Percentiles rank a stretch among this genome's conserved stretches.
phyloP scores from a whole-genome alignment of 53 echinoderm and acorn worm genomes.

The Actinopyga echinites region DNA sequence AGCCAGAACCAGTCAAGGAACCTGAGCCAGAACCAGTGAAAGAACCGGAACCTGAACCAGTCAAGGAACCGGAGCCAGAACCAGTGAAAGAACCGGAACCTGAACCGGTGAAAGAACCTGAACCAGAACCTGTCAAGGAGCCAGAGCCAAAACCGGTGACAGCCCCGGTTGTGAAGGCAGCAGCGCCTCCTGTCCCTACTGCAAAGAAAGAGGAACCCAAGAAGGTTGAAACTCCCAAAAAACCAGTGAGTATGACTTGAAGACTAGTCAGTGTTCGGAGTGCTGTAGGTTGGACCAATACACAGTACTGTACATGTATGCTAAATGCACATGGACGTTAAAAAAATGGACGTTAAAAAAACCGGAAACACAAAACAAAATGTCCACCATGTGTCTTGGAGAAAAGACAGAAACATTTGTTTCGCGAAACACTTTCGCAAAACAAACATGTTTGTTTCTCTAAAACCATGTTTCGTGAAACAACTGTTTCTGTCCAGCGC shows the following conservation, averaged over 20 bases:
- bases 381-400: too few species aligned
- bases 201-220: conserved; percentile 19
- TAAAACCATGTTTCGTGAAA: too few species aligned
- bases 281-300: too few species aligned
- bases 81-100: conserved; percentile 46
- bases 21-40: conserved; percentile 11
- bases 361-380: too few species aligned
- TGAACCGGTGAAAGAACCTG: conserved; percentile 50
- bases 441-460: too few species aligned
- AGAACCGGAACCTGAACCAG: conserved; percentile 22
- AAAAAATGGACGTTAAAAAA: too few species aligned
- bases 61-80: conserved; percentile 67
- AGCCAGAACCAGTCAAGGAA: conserved; percentile 16
- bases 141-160: conserved; percentile 48
- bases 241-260: background rate
- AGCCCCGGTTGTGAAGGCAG: conserved; percentile 45
- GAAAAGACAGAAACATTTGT: too few species aligned
- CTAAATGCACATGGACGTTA: too few species aligned
- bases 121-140: conserved; percentile 55
- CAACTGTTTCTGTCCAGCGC: too few species aligned
- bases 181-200: conserved; percentile 38
- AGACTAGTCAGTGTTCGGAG: too few species aligned
- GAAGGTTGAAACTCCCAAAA: conserved; percentile 34
- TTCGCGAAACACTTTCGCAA: too few species aligned
- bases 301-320: too few species aligned